A percentile compares a stretch with the other conserved stretches of the same genome.
Evolutionary conservation across 2,113 vertebrate genomes (phyloP).

Genomic region (Labrus mixtus): DNA sequence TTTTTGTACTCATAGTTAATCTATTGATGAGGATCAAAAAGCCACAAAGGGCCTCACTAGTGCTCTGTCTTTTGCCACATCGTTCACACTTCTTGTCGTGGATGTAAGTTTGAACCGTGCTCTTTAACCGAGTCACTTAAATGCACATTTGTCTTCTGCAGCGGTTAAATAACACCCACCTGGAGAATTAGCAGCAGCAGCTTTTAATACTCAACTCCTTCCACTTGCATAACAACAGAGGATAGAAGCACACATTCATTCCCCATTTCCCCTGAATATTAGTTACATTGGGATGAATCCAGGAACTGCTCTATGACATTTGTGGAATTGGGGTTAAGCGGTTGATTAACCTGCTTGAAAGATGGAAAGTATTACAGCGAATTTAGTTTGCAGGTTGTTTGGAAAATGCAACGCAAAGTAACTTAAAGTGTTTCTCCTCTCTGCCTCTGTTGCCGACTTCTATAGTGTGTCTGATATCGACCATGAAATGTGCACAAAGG

Average conservation of each 20-base stretch:
- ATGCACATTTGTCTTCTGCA: too few relatives aligned
- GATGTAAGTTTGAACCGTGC: too few relatives aligned
- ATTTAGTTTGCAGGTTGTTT: not conserved
- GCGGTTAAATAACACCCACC: too few relatives aligned
- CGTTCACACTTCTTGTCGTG: too few relatives aligned
- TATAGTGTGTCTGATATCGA: conserved; percentile 15
- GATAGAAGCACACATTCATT: not conserved
- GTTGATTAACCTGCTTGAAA: not conserved
- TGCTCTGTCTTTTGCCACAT: too few relatives aligned
- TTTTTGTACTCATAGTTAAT: too few relatives aligned
- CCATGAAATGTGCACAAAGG: conserved; percentile 34
- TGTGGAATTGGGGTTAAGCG: not conserved
- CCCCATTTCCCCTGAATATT: not conserved
- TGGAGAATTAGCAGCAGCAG: not conserved
- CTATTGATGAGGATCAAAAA: too few relatives aligned
- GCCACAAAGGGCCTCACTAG: too few relatives aligned
- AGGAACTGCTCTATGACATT: too few relatives aligned
- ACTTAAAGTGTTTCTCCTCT: not conserved
- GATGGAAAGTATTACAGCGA: not conserved
- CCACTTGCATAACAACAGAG: not conserved
- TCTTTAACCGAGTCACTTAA: too few relatives aligned
- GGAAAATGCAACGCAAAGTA: not conserved
- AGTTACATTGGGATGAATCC: not conserved
- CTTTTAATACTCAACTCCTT: too few relatives aligned
- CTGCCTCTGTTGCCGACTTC: not conserved